Conservation (phyloP, 2,888 invertebrate species). For the Sphaerolaimus hirsutus region DNA sequence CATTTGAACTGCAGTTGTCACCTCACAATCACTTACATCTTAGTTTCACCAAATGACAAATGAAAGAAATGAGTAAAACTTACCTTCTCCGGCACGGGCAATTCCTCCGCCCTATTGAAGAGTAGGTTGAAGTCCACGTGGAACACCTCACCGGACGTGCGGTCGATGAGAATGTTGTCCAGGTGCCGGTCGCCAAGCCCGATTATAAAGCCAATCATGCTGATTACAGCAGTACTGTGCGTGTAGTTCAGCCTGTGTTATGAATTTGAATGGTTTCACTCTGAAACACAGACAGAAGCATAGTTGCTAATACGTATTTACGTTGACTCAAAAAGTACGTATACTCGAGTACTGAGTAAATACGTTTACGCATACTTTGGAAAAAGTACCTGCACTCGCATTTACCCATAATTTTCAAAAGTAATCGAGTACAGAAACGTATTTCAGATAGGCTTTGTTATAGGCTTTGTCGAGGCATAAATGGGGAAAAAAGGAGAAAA, state of each 20-base stretch:
- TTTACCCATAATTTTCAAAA: too few species aligned
- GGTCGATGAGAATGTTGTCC: constrained; percentile 73
- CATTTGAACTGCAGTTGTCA: background rate
- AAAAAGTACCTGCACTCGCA: too few species aligned
- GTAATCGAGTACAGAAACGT: too few species aligned
- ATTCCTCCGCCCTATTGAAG: constrained; percentile 45
- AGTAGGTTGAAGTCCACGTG: constrained; percentile 96
- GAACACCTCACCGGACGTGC: constrained; percentile 67
- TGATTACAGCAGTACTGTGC: constrained; percentile 83
- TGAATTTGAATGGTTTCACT: too few species aligned
- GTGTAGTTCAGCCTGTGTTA: constrained; percentile 63
- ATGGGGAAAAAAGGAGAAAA: too few species aligned
- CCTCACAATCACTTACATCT: background rate
- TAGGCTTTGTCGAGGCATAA: too few species aligned
- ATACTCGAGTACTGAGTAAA: too few species aligned
- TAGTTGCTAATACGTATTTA: too few species aligned
- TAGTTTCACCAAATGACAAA: background rate
- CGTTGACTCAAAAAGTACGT: too few species aligned
- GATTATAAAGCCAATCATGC: constrained; percentile 32
- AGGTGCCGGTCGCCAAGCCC: constrained; percentile 45
- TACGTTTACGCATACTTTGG: too few species aligned
- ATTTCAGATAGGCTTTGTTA: too few species aligned
- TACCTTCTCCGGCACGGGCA: constrained; percentile 16
- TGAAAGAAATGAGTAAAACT: background rate
- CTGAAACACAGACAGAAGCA: too few species aligned